Base-by-base conservation (phyloP, 2,113 vertebrate species). In the Erinaceus europaeus region DNA sequence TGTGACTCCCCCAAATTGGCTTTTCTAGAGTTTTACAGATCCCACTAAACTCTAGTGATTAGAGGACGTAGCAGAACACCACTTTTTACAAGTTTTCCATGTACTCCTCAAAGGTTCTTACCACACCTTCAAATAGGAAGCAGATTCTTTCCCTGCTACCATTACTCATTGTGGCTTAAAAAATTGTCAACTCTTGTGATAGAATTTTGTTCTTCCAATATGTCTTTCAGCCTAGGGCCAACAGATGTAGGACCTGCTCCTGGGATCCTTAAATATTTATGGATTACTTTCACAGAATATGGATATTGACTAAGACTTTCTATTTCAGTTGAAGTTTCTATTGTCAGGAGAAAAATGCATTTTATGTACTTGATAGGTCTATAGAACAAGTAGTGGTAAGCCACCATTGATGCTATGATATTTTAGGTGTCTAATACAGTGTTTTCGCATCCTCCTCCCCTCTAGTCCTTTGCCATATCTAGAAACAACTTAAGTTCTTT, bases 11-110 rank as follows among this genome's bases (percentile, higher is more conserved):
- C 80, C 69, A 71, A 65, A 80, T 32, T 44, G 1, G 25, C 52
- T 64, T 52, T 38, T 32, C 52, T 80, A 25, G 46, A 20, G 0
- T 64, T 84, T 44, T 76, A 80, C 52, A 90, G 93, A 92, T 88
- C 32, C 90, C 73, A 40, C 65, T 92, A 91, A 75, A 67, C n/a
- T 40, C 48, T 77, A 88, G 88, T 36, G 64, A 91, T 74, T 59
- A 90, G n/a, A 42, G 52, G 52, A 46, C 67, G 27, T 68, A 91
- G 68, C 34, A 69, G 57, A 74, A 29, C 36, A 69, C 4, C 55
- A 29, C 7, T 46, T 81, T 92, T 81, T 52, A 53, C 20, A 88
- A 81, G 36, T 89, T 90, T 86, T 67, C 8, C 0, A 81, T 17
- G 34, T 77, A 77, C 29, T 86, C 48, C 84, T 71, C 73, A 34